These are phyloP conservation scores for Piprites chloris DNA, from an alignment of 2,113 vertebrate genomes.

Conservation along the genomic window DNA sequence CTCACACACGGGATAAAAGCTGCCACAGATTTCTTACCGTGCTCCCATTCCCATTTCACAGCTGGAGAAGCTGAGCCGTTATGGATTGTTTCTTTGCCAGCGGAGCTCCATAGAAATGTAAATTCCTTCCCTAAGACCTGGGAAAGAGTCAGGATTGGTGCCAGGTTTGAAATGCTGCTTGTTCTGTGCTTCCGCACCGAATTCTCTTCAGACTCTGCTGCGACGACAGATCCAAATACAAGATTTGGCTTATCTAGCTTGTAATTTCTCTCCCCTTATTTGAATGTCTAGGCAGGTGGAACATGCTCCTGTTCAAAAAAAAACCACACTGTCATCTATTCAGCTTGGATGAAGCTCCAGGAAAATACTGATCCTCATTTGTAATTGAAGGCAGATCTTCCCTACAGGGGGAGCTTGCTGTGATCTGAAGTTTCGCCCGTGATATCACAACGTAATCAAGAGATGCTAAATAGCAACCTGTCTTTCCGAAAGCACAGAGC, in stretches of 20 bases:
- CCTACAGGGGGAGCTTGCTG: background rate
- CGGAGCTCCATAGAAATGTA: conserved; percentile 18
- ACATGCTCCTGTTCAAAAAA: background rate
- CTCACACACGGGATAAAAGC: background rate
- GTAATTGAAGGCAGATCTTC: background rate
- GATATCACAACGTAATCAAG: background rate
- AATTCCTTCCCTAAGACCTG: background rate
- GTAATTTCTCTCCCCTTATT: background rate
- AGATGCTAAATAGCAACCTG: background rate
- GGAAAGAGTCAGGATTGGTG: background rate
- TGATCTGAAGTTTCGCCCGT: background rate
- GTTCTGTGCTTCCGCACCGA: background rate
- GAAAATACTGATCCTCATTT: background rate
- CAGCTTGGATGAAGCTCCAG: background rate
- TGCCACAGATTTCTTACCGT: background rate
- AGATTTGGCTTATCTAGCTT: background rate
- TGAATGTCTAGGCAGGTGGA: background rate
- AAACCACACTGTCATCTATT: background rate
- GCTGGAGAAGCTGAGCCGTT: background rate
- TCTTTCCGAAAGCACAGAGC: background rate
- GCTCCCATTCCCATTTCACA: background rate
- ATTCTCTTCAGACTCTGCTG: background rate
- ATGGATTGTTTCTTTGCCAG: background rate
- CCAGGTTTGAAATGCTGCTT: conserved; percentile 26
- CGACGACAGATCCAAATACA: background rate